phyloP scores from a whole-genome alignment of 2,113 vertebrate species.

The Sceloporus tristichus region DNA sequence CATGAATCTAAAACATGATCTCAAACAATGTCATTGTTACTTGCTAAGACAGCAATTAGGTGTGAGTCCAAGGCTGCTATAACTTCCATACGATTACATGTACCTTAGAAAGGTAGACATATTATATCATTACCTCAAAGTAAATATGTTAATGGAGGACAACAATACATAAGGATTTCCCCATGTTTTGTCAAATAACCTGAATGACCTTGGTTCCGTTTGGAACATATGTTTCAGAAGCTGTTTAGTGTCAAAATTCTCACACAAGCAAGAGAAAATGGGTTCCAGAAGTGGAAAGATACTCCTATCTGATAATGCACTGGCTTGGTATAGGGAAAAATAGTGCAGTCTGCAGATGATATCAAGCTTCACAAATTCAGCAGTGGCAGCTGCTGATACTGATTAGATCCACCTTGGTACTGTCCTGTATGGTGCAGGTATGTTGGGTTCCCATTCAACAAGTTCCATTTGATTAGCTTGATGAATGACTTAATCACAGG shows the following conservation, averaged over 20 bases:
- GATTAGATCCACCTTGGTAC: neutral
- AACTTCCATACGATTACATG: neutral
- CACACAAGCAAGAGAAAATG: neutral
- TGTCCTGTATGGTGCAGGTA: too few species aligned
- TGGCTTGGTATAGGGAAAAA: neutral
- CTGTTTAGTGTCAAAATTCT: neutral
- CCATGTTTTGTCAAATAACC: neutral
- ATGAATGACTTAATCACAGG: neutral
- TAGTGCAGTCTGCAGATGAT: neutral
- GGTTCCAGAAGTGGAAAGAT: neutral
- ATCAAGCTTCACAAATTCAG: neutral
- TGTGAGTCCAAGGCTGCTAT: neutral
- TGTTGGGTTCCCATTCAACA: too few species aligned
- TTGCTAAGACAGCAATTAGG: neutral
- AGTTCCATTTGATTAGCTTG: too few species aligned
- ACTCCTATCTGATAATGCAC: neutral
- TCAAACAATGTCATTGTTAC: neutral
- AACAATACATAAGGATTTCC: neutral
- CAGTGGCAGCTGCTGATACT: neutral
- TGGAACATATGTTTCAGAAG: neutral
- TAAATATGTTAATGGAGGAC: neutral
- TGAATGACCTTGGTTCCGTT: too few species aligned
- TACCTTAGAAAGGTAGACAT: neutral
- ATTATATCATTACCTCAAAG: neutral
- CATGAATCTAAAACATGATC: neutral